phyloP scores from a whole-genome alignment of 1,140 invertebrate species.

The Gonatopus flavifemur region DNA sequence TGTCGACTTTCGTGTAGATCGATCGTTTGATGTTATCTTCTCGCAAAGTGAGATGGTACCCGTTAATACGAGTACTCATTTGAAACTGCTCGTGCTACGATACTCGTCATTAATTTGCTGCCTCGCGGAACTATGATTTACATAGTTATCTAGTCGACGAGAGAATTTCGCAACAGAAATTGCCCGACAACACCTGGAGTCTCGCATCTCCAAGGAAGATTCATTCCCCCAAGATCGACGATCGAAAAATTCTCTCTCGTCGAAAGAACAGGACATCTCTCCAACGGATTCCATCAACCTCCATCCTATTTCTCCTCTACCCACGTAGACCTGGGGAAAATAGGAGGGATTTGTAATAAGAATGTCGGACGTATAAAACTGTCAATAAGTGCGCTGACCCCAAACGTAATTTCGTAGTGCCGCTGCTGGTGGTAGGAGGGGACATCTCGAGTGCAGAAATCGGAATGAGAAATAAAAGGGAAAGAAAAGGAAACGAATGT shows the following conservation, averaged over 20 bases:
- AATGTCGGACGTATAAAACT: conserved; percentile 41
- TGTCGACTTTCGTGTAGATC: conserved; percentile 9
- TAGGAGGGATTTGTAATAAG: conserved; percentile 39
- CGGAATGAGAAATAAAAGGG: conserved; percentile 15
- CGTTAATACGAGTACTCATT: too few species aligned
- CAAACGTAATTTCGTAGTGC: conserved; percentile 36
- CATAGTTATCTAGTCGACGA: too few species aligned
- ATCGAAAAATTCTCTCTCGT: too few species aligned
- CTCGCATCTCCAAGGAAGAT: too few species aligned
- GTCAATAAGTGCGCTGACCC: conserved; percentile 44
- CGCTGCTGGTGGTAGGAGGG: conserved; percentile 7
- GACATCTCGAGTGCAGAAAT: not conserved
- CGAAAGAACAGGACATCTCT: too few species aligned
- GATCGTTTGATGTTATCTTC: conserved; percentile 3
- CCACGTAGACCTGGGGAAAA: not conserved
- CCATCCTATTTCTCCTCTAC: too few species aligned
- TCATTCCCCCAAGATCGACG: too few species aligned
- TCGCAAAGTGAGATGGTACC: too few species aligned
- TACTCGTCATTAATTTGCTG: not conserved
- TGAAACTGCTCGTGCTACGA: too few species aligned
- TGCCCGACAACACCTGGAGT: too few species aligned
- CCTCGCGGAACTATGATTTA: not conserved
- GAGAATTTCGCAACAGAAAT: too few species aligned
- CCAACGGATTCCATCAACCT: too few species aligned
- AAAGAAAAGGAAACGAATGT: conserved; percentile 19